These are phyloP conservation scores for Amiota mariae DNA, from an alignment of 2,888 invertebrate genomes.

Conservation along the genomic window DNA sequence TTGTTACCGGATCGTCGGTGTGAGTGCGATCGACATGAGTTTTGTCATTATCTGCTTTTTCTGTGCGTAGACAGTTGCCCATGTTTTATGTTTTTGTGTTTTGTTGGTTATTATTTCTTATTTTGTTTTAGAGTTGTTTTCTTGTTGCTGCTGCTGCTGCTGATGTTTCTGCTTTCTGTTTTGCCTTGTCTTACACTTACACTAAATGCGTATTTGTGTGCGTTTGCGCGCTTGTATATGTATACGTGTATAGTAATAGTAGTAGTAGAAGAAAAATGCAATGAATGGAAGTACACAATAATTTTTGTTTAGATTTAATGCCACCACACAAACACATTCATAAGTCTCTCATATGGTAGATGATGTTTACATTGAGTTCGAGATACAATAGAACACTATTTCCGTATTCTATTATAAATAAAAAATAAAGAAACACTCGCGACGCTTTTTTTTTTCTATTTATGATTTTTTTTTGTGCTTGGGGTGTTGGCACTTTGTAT, in stretches of 20 bases:
- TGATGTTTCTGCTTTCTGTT: slow-evolving; percentile 30
- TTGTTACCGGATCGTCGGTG: slow-evolving; percentile 67
- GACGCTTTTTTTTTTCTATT: slow-evolving; percentile 22
- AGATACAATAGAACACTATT: not conserved
- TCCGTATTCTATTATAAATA: not conserved
- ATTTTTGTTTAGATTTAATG: slow-evolving; percentile 34
- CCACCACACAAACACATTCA: slow-evolving; percentile 41
- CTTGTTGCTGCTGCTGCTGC: slow-evolving; percentile 29
- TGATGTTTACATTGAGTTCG: slow-evolving; percentile 38
- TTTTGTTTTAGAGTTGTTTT: slow-evolving; percentile 17
- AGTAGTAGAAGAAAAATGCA: slow-evolving; percentile 56
- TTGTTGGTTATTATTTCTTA: slow-evolving; percentile 6
- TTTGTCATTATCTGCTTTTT: slow-evolving; percentile 79
- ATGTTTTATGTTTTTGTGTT: slow-evolving; percentile 75
- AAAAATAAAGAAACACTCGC: not conserved
- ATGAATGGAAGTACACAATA: slow-evolving; percentile 56
- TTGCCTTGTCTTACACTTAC: not conserved
- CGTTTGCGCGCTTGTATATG: slow-evolving; percentile 19
- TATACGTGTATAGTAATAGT: slow-evolving; percentile 21
- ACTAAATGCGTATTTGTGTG: slow-evolving; percentile 34
- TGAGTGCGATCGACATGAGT: slow-evolving; percentile 68
- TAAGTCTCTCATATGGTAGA: not conserved
- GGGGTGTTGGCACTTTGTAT: slow-evolving; percentile 60
- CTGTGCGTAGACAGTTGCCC: slow-evolving; percentile 88
- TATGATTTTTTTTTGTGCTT: slow-evolving; percentile 49